These are phyloP conservation scores for Charadrius vociferus DNA, from an alignment of 2,113 vertebrate genomes.

Conservation along the genomic window DNA sequence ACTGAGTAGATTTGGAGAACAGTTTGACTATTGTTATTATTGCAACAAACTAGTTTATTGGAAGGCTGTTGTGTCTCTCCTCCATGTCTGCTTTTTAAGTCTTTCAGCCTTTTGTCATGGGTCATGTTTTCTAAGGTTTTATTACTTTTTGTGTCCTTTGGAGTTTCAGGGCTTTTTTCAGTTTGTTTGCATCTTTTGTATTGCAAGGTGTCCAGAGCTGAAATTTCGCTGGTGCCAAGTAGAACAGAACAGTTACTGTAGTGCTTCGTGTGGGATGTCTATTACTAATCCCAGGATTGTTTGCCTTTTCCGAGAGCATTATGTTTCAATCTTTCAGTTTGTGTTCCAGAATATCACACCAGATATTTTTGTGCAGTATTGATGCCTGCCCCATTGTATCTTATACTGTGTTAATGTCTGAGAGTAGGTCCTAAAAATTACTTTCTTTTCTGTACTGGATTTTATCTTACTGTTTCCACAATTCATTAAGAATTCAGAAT, in stretches of 20 bases:
- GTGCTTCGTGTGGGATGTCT: not conserved
- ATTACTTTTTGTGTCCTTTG: not conserved
- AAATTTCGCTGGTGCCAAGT: not conserved
- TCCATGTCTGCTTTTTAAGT: not conserved
- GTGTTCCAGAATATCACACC: not conserved
- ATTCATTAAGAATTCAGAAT: not conserved
- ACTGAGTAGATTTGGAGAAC: not conserved
- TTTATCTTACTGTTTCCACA: not conserved
- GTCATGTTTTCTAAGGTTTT: not conserved
- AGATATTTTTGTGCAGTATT: not conserved
- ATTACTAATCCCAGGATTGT: not conserved
- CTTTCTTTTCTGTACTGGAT: not conserved
- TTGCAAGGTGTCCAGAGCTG: not conserved
- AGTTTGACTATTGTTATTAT: not conserved
- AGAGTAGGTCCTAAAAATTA: not conserved
- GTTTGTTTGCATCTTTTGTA: not conserved
- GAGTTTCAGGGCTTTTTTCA: accelerated
- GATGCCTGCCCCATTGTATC: not conserved
- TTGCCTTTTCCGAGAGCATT: not conserved
- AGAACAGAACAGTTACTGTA: not conserved
- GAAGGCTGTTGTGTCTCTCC: not conserved
- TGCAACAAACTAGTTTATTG: not conserved
- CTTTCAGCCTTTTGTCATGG: not conserved
- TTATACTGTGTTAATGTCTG: not conserved
- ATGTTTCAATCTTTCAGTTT: not conserved